Base-by-base conservation (phyloP, 2,888 invertebrate species). In the Athalia circularis region DNA sequence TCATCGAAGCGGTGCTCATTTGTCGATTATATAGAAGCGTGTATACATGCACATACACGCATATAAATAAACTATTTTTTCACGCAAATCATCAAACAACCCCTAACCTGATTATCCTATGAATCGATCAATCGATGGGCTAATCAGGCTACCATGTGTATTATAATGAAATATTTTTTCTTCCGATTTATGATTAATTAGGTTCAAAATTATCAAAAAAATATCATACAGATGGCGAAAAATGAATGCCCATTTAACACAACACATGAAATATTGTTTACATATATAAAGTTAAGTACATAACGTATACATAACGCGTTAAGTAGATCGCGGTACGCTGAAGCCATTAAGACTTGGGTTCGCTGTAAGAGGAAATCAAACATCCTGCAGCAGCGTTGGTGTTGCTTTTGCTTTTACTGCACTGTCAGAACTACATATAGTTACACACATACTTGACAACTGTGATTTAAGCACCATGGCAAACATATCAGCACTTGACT, bases 1-100 rank as follows among this genome's bases (percentile, higher is more conserved):
- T 70, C 70, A 54, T 70, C 70, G 70, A 70, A 70, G 70, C 29
- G 70, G 70, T 70, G 57, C 70, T 70, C 70, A 70, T 70, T 70
- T 70, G 70, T 70, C 70, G 70, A 54, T 61, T 54, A 77, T 29
- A 65, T 52, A 77, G 57, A 65, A 57, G 29, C 29, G 29, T 29
- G 29, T 29, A 29, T 29, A 29, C 29, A 29, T 29, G 2, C 29
- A 2, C 29, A 29, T 29, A 29, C 29, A 29, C 2, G 29, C 29
- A 29, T 29, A 29, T 29, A 29, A 29, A 29, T 29, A 29, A 29
- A 29, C 29, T 29, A 29, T 29, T 29, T 29, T 29, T 29, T 29
- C 29, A 2, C 29, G 29, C 29, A 2, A 29, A 29, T 29, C 29
- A 29, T 29, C 29, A 2, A 29, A 29, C 29, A 29, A 29, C 29